phyloP scores from a whole-genome alignment of 1,140 invertebrate species.

The Ceratitis capitata region DNA sequence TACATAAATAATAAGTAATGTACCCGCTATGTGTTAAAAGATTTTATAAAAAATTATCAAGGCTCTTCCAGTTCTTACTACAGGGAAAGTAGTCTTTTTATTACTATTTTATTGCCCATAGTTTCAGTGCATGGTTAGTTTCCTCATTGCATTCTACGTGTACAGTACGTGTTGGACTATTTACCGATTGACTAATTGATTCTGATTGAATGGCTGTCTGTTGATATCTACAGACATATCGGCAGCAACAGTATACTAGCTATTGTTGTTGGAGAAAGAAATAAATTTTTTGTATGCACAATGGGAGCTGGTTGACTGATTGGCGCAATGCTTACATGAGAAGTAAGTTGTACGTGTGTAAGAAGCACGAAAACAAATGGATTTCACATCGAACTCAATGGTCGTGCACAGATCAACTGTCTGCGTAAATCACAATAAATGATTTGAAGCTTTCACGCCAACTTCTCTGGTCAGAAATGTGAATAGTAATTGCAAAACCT shows the following conservation, averaged over 20 bases:
- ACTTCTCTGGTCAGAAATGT: no score
- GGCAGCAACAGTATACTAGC: background rate
- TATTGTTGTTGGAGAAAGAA: background rate
- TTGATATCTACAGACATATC: constrained; percentile 3
- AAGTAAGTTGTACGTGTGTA: no score
- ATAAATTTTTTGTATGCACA: background rate
- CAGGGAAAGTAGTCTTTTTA: background rate
- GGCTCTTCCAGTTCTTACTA: no score
- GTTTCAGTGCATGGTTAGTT: background rate
- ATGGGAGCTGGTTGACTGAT: background rate
- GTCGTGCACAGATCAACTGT: background rate
- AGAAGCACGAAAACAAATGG: background rate
- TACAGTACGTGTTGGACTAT: background rate
- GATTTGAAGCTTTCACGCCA: background rate
- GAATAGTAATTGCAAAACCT: no score
- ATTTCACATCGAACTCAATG: background rate
- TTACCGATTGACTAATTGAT: constrained; percentile 26
- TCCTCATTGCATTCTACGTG: background rate
- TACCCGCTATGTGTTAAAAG: no score
- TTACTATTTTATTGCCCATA: background rate
- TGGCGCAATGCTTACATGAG: background rate
- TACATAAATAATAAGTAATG: no score
- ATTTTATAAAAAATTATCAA: background rate
- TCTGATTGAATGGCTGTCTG: constrained; percentile 17
- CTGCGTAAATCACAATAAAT: background rate